Conservation (phyloP, 2,888 invertebrate species). For the Notocelia uddmanniana region DNA sequence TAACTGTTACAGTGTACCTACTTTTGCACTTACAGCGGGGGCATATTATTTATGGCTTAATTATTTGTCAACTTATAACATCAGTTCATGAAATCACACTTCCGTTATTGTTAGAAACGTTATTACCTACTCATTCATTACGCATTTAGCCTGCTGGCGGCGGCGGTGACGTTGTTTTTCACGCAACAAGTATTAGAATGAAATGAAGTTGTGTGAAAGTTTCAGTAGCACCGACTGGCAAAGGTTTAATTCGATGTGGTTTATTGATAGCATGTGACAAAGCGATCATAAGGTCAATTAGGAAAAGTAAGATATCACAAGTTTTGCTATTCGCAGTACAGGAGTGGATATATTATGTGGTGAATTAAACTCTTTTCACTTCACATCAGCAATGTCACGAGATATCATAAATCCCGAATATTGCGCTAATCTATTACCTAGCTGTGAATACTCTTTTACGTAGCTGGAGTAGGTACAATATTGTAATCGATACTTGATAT, state of each 20-base stretch:
- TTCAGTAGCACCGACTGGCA: background rate
- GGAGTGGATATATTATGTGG: background rate
- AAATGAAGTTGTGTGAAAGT: background rate
- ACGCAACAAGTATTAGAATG: background rate
- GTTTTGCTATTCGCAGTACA: background rate
- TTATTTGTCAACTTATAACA: background rate
- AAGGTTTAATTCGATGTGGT: background rate
- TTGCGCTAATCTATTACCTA: too few relatives aligned
- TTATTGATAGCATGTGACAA: background rate
- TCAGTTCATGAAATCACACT: background rate
- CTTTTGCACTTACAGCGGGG: too few relatives aligned
- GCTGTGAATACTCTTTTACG: too few relatives aligned
- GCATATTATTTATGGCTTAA: too few relatives aligned
- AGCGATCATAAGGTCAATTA: too few relatives aligned
- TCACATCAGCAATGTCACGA: too few relatives aligned
- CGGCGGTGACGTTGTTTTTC: background rate
- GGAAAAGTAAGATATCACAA: background rate
- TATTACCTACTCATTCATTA: background rate
- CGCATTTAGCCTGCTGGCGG: background rate
- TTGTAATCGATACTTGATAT: constrained; percentile 8
- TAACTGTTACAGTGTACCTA: too few relatives aligned
- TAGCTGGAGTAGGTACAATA: too few relatives aligned
- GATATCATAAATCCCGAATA: too few relatives aligned
- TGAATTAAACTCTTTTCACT: too few relatives aligned
- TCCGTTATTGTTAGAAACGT: background rate